A percentile compares a stretch with the other conserved stretches of the same genome.
Conservation (phyloP, 2,797 vertebrate species). For the Philypnodon macrostomus region DNA sequence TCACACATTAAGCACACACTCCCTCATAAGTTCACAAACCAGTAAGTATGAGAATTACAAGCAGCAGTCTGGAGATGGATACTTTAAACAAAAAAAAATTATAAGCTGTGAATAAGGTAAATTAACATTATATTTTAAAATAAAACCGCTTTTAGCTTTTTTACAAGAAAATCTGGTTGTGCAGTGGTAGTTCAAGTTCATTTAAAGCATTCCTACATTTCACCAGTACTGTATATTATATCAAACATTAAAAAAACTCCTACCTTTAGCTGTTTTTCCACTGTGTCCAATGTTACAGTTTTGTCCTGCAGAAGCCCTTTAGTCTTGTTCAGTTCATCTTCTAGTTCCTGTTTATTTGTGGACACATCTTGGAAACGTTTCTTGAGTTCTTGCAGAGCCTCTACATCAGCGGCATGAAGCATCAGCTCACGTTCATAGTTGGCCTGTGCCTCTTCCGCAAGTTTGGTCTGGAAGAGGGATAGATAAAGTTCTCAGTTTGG, state of each 20-base stretch:
- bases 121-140: no score
- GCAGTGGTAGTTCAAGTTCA: no score
- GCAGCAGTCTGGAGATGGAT: no score
- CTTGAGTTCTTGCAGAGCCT: slow-evolving; percentile 90
- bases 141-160: no score
- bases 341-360: slow-evolving; percentile 76
- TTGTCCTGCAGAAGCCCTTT: slow-evolving; percentile 81
- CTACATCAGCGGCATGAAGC: slow-evolving; percentile 94
- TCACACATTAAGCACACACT: no score
- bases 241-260: neutral
- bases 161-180: no score
- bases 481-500: no score
- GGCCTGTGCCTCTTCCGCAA: slow-evolving; percentile 90
- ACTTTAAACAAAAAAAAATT: no score
- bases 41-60: no score
- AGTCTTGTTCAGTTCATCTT: slow-evolving; percentile 84
- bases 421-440: slow-evolving; percentile 95
- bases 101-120: no score
- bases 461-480: slow-evolving; percentile 45
- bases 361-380: slow-evolving; percentile 79
- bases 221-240: neutral
- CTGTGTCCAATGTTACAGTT: slow-evolving; percentile 77
- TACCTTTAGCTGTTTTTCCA: slow-evolving; percentile 88
- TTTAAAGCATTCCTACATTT: no score
- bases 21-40: no score